These are phyloP conservation scores for Ennomos erosarius DNA, from an alignment of 2,888 invertebrate species.

Conservation along the genomic window DNA sequence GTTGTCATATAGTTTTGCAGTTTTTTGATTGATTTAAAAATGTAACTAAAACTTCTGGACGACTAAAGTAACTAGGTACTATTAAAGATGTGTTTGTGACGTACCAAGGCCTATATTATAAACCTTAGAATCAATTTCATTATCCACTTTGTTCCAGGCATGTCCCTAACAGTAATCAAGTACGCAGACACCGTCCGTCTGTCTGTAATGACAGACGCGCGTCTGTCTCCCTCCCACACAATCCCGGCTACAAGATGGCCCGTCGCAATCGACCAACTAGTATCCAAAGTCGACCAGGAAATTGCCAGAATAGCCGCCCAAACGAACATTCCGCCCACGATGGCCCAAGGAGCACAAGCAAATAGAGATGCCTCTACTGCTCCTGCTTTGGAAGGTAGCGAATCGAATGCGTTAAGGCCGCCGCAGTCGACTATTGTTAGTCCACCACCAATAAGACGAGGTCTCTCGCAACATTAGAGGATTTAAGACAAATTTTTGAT, in stretches of 20 bases:
- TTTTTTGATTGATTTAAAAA: too few species aligned
- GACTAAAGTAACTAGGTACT: too few species aligned
- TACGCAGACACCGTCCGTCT: conserved; percentile 87
- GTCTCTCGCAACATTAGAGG: conserved; percentile 49
- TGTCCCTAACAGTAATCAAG: conserved; percentile 89
- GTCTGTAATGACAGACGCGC: conserved; percentile 89
- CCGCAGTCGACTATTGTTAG: conserved; percentile 58
- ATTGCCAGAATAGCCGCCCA: conserved; percentile 70
- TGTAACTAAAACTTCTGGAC: too few species aligned
- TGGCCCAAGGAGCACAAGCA: conserved; percentile 48
- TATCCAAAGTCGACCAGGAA: conserved; percentile 70
- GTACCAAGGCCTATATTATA: too few species aligned
- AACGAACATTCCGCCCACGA: conserved; percentile 47
- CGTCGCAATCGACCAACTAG: conserved; percentile 66
- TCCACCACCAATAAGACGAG: conserved; percentile 64
- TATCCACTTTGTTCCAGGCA: conserved; percentile 73
- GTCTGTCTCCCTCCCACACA: conserved; percentile 87
- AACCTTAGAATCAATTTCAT: too few species aligned
- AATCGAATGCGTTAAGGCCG: conserved; percentile 53
- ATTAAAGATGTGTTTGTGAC: too few species aligned
- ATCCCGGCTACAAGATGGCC: conserved; percentile 81
- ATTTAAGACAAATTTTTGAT: neutral
- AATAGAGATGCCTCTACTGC: conserved; percentile 25
- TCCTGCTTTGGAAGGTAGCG: conserved; percentile 31
- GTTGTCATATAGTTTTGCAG: too few species aligned